phyloP scores from a whole-genome alignment of 1,140 invertebrate genomes.

The Delia radicum region DNA sequence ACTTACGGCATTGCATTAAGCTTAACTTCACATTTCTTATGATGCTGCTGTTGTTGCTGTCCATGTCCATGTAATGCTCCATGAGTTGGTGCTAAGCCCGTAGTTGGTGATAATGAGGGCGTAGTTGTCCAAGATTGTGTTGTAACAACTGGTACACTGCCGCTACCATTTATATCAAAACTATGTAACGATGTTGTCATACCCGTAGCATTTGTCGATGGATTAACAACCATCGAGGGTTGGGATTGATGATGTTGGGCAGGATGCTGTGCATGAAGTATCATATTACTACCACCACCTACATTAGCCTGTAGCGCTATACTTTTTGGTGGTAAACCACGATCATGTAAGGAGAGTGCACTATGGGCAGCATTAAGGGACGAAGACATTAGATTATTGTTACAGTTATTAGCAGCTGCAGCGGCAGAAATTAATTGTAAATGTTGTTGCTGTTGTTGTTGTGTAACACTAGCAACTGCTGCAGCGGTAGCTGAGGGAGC shows the following conservation, averaged over 20 bases:
- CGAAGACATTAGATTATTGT: constrained; percentile 51
- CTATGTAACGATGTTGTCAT: constrained; percentile 55
- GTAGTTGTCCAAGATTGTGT: constrained; percentile 42
- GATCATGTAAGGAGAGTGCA: constrained; percentile 38
- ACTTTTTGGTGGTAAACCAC: constrained; percentile 48
- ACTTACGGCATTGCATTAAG: constrained; percentile 87
- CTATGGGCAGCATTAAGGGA: constrained; percentile 47
- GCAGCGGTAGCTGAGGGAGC: constrained; percentile 36
- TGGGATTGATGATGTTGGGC: constrained; percentile 36
- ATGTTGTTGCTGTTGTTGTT: constrained; percentile 49
- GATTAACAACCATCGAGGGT: constrained; percentile 21
- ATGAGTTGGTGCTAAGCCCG: constrained; percentile 29
- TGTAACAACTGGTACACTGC: constrained; percentile 37
- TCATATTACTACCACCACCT: constrained; percentile 32
- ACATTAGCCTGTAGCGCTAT: constrained; percentile 33
- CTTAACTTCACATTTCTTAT: constrained; percentile 68
- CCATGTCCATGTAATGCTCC: not conserved
- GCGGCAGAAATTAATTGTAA: constrained; percentile 48
- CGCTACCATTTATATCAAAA: constrained; percentile 39
- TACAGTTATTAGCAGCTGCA: constrained; percentile 35
- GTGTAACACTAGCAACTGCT: constrained; percentile 49
- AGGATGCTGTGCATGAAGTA: constrained; percentile 27
- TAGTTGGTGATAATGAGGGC: constrained; percentile 41
- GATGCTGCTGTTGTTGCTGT: constrained; percentile 35
- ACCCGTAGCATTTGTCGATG: constrained; percentile 24